Conservation (phyloP, 2,888 invertebrate species). For the Dermolepida albohirtum region DNA sequence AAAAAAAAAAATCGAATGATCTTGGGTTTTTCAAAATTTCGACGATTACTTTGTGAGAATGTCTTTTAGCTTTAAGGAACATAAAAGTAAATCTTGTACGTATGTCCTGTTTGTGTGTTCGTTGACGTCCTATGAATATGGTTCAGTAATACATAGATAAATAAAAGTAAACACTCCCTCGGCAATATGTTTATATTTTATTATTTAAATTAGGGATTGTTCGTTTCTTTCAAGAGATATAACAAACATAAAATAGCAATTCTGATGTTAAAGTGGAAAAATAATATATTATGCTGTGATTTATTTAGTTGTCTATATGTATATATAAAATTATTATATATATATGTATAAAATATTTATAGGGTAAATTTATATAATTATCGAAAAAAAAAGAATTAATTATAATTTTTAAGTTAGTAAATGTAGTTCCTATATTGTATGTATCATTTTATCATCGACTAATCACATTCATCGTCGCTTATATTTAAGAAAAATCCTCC, state of each 20-base stretch:
- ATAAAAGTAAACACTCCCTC: slow-evolving; percentile 1
- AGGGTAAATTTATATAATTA: slow-evolving; percentile 31
- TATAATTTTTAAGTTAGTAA: slow-evolving; percentile 41
- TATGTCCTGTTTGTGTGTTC: too few relatives aligned
- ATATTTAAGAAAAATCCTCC: neutral
- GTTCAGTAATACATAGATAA: neutral
- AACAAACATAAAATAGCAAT: too few relatives aligned
- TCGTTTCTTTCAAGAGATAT: slow-evolving; percentile 7
- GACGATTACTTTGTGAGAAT: too few relatives aligned
- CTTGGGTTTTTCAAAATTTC: too few relatives aligned
- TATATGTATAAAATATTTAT: slow-evolving; percentile 33
- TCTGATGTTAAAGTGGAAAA: slow-evolving; percentile 5
- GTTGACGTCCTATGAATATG: too few relatives aligned
- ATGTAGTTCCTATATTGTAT: slow-evolving; percentile 44
- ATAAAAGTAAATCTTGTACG: too few relatives aligned
- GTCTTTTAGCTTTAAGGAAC: too few relatives aligned
- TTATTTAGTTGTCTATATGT: slow-evolving; percentile 52
- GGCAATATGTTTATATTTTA: slow-evolving; percentile 24
- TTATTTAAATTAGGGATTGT: slow-evolving; percentile 26
- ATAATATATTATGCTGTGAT: slow-evolving; percentile 52
- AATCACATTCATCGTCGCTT: slow-evolving; percentile 10
- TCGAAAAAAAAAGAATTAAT: neutral
- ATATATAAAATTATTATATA: slow-evolving; percentile 42
- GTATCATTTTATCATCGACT: slow-evolving; percentile 37
- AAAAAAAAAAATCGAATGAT: too few relatives aligned